Evolutionary conservation across 2,888 invertebrate genomes (phyloP).

Genomic region (Brassicogethes aeneus): DNA sequence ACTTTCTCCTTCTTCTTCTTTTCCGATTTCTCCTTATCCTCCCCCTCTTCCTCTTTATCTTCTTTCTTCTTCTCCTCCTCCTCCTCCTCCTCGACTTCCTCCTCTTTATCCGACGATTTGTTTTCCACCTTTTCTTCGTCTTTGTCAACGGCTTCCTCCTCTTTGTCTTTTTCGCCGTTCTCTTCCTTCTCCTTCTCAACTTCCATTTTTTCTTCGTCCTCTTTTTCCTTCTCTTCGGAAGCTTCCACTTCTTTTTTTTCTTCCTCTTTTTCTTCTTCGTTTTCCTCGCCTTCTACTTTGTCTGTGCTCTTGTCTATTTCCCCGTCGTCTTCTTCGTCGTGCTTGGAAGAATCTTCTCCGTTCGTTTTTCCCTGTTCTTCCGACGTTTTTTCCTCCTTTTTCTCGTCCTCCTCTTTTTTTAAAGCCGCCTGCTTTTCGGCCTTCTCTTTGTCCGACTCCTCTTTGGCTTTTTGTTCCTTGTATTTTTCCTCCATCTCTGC

Average conservation of each 20-base stretch:
- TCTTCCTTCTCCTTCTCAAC: constrained; percentile 38
- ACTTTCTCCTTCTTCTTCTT: constrained; percentile 23
- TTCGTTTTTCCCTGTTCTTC: constrained; percentile 21
- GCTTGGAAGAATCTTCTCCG: constrained; percentile 12
- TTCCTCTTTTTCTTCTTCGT: constrained; percentile 22
- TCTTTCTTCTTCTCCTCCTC: constrained; percentile 14
- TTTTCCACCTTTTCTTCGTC: constrained; percentile 8
- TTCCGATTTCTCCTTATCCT: constrained; percentile 14
- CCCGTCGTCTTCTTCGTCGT: constrained; percentile 23
- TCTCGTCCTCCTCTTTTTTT: constrained; percentile 31
- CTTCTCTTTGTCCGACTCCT: constrained; percentile 21
- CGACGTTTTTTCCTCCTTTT: constrained; percentile 24
- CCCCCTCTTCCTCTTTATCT: constrained; percentile 30
- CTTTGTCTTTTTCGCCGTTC: constrained; percentile 39
- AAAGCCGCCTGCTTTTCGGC: constrained; percentile 15
- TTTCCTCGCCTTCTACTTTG: constrained; percentile 15
- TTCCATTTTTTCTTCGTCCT: constrained; percentile 25
- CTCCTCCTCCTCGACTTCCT: constrained; percentile 21
- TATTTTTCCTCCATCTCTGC: constrained; percentile 31
- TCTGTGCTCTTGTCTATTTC: constrained; percentile 12
- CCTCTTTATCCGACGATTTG: constrained; percentile 18
- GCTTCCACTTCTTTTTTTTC: constrained; percentile 18
- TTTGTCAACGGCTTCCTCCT: constrained; percentile 29
- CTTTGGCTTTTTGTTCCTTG: constrained; percentile 28
- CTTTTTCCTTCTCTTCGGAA: constrained; percentile 14